Percentiles rank a stretch among this genome's conserved stretches.
These are phyloP conservation scores for Tamias sibiricus DNA, from an alignment of 2,113 vertebrate species.

Conservation along the genomic window DNA sequence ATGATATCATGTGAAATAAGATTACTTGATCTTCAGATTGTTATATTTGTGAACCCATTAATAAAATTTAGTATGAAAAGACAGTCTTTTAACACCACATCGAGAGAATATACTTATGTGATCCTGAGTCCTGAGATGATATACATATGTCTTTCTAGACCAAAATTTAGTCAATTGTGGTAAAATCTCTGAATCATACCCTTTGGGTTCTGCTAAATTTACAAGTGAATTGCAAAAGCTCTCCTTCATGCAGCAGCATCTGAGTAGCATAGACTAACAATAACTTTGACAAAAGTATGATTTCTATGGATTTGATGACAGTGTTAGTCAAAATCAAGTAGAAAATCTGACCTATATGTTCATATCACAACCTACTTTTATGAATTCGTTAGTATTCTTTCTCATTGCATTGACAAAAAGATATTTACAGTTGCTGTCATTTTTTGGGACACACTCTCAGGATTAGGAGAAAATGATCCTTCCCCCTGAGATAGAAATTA, in stretches of 20 bases:
- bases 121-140: neutral
- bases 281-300: neutral
- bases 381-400: neutral
- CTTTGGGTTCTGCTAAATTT: neutral
- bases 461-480: neutral
- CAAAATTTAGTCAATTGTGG: neutral
- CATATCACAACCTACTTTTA: neutral
- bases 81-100: neutral
- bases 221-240: constrained; percentile 17
- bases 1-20: neutral
- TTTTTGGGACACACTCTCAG: neutral
- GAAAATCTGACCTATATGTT: constrained; percentile 30
- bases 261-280: neutral
- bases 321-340: constrained; percentile 32
- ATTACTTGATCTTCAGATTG: neutral
- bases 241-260: neutral
- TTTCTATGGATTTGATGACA: neutral
- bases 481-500: constrained; percentile 32
- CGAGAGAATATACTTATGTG: neutral
- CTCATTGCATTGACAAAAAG: constrained; percentile 26
- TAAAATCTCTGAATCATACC: neutral
- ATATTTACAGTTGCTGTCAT: constrained; percentile 7
- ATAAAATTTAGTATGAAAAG: neutral
- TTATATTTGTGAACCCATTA: neutral
- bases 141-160: neutral